Conservation (phyloP, 2,888 invertebrate genomes). For the Synergus japonicus region DNA sequence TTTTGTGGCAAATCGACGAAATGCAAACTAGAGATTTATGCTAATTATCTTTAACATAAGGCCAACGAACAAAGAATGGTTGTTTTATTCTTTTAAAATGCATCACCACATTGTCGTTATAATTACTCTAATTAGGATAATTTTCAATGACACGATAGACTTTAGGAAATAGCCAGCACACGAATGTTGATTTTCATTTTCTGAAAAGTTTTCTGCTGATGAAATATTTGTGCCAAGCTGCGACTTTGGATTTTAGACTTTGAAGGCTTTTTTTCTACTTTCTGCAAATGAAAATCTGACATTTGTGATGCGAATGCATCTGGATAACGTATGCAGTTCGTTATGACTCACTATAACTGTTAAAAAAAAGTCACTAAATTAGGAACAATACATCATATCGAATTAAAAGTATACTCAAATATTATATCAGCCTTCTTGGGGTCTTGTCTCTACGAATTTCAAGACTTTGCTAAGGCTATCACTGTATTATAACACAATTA, state of each 20-base stretch:
- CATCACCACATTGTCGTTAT: conserved; percentile 28
- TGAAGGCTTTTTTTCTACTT: background rate
- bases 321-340: background rate
- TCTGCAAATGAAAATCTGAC: background rate
- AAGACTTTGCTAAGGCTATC: background rate
- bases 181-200: conserved; percentile 9
- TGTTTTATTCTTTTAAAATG: conserved; percentile 19
- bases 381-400: conserved; percentile 34
- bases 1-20: conserved; percentile 32
- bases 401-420: conserved; percentile 11
- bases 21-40: conserved; percentile 12
- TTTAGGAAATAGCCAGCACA: background rate
- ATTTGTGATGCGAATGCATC: background rate
- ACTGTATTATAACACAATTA: conserved; percentile 21
- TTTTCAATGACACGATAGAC: conserved; percentile 26
- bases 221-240: background rate
- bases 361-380: background rate
- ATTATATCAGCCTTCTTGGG: conserved; percentile 4
- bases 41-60: conserved; percentile 33
- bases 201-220: background rate
- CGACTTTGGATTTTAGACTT: background rate
- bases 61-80: conserved; percentile 26
- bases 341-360: conserved; percentile 17
- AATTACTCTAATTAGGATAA: conserved; percentile 31
- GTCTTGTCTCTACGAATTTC: background rate